These are phyloP conservation scores for Synchiropus splendidus DNA, from an alignment of 2,113 vertebrate genomes.

Conservation along the genomic window DNA sequence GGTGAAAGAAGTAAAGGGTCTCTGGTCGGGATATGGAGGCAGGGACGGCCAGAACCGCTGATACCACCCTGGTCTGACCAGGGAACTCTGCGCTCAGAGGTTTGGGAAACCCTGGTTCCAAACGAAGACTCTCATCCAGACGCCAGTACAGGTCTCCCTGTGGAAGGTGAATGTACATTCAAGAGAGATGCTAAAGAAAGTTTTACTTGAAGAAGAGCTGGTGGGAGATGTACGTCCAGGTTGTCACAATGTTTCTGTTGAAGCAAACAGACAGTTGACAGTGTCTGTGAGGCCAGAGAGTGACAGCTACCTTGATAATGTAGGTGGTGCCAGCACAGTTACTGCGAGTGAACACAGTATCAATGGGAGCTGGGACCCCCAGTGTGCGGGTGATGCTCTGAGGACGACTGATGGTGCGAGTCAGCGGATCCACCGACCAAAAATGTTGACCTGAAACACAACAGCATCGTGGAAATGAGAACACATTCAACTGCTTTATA, in stretches of 20 bases:
- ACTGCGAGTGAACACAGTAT: slow-evolving; percentile 81
- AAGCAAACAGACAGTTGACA: background rate
- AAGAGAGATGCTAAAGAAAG: no score
- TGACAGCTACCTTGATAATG: slow-evolving; percentile 82
- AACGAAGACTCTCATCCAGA: slow-evolving; percentile 69
- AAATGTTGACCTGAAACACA: slow-evolving; percentile 73
- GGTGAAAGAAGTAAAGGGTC: slow-evolving; percentile 83
- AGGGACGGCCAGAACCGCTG: slow-evolving; percentile 71
- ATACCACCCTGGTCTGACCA: slow-evolving; percentile 74
- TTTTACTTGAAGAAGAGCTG: no score
- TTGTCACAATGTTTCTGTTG: no score
- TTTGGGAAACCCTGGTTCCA: slow-evolving; percentile 78
- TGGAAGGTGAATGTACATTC: no score
- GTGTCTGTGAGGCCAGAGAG: no score
- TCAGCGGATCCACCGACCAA: slow-evolving; percentile 73
- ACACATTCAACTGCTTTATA: no score
- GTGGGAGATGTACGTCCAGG: no score
- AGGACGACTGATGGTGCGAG: slow-evolving; percentile 48
- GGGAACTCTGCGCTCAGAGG: slow-evolving; percentile 76
- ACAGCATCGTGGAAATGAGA: no score
- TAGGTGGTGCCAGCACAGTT: slow-evolving; percentile 83
- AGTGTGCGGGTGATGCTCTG: slow-evolving; percentile 73
- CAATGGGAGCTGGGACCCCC: slow-evolving; percentile 80
- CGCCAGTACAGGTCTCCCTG: slow-evolving; percentile 83
- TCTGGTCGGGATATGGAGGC: slow-evolving; percentile 70